These are phyloP conservation scores for Larimichthys crocea DNA, from an alignment of 2,113 vertebrate species.

Conservation along the genomic window DNA sequence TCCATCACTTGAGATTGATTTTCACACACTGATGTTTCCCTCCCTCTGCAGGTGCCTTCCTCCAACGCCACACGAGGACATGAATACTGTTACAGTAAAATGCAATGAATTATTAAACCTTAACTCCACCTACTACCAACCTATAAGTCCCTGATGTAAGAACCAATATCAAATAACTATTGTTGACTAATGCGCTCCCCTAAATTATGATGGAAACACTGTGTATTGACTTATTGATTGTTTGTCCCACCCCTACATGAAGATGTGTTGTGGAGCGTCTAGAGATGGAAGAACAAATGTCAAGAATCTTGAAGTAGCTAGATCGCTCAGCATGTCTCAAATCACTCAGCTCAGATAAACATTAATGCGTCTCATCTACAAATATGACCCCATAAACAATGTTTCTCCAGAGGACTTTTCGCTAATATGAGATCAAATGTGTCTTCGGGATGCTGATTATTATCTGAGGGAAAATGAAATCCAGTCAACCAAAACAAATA, in stretches of 20 bases:
- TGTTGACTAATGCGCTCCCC: not conserved
- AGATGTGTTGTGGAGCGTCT: not conserved
- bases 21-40: slow-evolving; percentile 25
- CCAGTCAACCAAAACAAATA: slow-evolving; percentile 16
- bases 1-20: slow-evolving; percentile 7
- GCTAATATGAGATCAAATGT: slow-evolving; percentile 9
- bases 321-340: slow-evolving; percentile 1
- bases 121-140: not conserved
- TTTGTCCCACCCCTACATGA: not conserved
- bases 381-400: not conserved
- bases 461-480: slow-evolving; percentile 14
- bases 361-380: not conserved
- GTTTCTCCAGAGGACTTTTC: slow-evolving; percentile 10
- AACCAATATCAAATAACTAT: not conserved
- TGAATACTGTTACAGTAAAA: slow-evolving; percentile 20
- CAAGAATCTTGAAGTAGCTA: not conserved
- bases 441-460: slow-evolving; percentile 16
- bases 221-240: not conserved
- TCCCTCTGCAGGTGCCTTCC: slow-evolving; percentile 42
- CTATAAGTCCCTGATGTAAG: slow-evolving; percentile 1
- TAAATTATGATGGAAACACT: not conserved
- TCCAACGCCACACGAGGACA: slow-evolving; percentile 35
- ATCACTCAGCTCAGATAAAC: slow-evolving; percentile 1
- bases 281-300: not conserved
- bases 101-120: slow-evolving; percentile 8